These are phyloP conservation scores for Diorhabda sublineata DNA, from an alignment of 1,140 invertebrate species.

Conservation along the genomic window DNA sequence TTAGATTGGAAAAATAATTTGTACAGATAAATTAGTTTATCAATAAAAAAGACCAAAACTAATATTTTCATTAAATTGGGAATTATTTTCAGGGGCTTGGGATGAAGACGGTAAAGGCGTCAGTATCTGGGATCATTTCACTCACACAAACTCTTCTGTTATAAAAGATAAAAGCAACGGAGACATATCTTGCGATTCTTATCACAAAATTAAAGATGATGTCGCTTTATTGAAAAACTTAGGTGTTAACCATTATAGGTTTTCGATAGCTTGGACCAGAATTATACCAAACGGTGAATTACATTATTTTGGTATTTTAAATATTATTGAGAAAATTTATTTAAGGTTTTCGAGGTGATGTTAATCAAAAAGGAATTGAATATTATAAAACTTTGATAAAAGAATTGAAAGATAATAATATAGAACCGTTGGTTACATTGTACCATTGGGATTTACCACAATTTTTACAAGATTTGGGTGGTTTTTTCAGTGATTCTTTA, in stretches of 20 bases:
- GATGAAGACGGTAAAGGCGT: conserved; percentile 24
- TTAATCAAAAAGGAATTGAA: conserved; percentile 6
- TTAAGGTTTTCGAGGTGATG: conserved; percentile 4
- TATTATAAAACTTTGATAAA: conserved; percentile 20
- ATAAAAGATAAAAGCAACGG: conserved; percentile 50
- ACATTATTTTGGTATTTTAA: conserved; percentile 8
- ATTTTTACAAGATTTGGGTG: conserved; percentile 15
- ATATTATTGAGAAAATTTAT: background rate
- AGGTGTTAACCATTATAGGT: conserved; percentile 52
- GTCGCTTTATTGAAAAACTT: conserved; percentile 50
- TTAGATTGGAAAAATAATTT: too few species aligned
- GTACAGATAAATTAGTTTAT: too few species aligned
- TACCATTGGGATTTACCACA: conserved; percentile 17
- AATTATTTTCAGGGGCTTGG: background rate
- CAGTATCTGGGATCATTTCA: conserved; percentile 30
- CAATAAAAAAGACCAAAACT: too few species aligned
- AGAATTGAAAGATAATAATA: conserved; percentile 13
- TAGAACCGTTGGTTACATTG: conserved; percentile 12
- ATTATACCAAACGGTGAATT: conserved; percentile 33
- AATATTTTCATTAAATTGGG: too few species aligned
- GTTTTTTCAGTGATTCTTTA: background rate
- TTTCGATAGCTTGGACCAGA: conserved; percentile 60
- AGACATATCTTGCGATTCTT: conserved; percentile 57
- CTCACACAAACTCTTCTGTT: conserved; percentile 50
- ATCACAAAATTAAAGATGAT: conserved; percentile 56